Percentiles rank a stretch among this genome's conserved stretches.
These are phyloP conservation scores for Ceratosolen solmsi DNA, from an alignment of 1,140 invertebrate genomes.

Conservation along the genomic window DNA sequence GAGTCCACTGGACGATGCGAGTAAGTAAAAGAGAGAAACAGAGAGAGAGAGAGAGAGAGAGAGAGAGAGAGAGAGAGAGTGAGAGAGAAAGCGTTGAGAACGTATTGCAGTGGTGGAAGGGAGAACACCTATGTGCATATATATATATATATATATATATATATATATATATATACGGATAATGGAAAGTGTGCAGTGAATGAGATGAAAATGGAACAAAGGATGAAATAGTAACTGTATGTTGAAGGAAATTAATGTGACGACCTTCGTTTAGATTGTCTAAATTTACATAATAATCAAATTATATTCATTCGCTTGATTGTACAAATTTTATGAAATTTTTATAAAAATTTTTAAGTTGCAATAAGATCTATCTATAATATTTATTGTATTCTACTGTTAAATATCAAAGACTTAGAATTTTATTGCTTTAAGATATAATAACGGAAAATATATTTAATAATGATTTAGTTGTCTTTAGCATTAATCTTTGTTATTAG, in stretches of 20 bases:
- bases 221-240: constrained; percentile 7
- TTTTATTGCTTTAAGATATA: not conserved
- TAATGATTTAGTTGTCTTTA: not conserved
- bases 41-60: not conserved
- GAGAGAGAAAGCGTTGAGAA: not conserved
- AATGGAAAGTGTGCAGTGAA: not conserved
- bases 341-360: not conserved
- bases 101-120: too few relatives aligned
- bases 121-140: not conserved
- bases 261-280: not conserved
- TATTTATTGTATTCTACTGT: not conserved
- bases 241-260: constrained; percentile 21
- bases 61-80: not conserved
- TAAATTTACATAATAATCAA: not conserved
- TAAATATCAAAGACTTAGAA: not conserved
- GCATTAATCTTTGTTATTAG: too few relatives aligned
- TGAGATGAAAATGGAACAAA: not conserved
- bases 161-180: not conserved
- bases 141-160: not conserved
- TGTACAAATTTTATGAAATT: not conserved
- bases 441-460: too few relatives aligned
- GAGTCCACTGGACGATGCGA: too few relatives aligned
- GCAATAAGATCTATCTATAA: not conserved
- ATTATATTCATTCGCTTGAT: not conserved
- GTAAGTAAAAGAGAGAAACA: not conserved